These are phyloP conservation scores for Diplodus puntazzo DNA, from an alignment of 2,797 vertebrate genomes.

Conservation along the genomic window DNA sequence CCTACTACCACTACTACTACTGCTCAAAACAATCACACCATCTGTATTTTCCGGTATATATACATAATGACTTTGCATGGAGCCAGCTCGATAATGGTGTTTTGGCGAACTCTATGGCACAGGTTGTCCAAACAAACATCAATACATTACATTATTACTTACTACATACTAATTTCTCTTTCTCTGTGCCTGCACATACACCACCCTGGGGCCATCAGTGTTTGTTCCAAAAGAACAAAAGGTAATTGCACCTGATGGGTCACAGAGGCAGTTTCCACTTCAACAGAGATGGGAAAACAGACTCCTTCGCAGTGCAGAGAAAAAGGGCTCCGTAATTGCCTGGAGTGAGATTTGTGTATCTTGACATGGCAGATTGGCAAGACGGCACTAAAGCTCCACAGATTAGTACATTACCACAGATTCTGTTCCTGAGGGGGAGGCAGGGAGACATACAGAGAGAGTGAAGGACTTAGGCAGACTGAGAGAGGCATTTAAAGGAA, in stretches of 20 bases:
- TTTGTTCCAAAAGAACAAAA: constrained; percentile 57
- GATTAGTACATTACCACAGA: constrained; percentile 80
- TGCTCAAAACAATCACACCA: neutral
- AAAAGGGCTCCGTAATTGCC: constrained; percentile 76
- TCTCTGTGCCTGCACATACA: constrained; percentile 24
- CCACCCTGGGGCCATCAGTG: constrained; percentile 47
- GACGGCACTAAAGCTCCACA: constrained; percentile 71
- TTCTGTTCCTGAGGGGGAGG: constrained; percentile 65
- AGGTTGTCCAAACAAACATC: constrained; percentile 18
- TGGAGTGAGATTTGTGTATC: constrained; percentile 79
- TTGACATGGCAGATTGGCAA: constrained; percentile 82
- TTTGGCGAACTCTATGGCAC: neutral
- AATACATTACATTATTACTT: constrained; percentile 9
- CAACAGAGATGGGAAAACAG: constrained; percentile 54
- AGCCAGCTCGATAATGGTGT: neutral
- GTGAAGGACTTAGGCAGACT: constrained; percentile 62
- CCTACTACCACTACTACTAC: neutral
- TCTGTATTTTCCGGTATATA: neutral
- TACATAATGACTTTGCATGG: neutral
- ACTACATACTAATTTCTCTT: constrained; percentile 27
- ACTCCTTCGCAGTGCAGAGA: constrained; percentile 56
- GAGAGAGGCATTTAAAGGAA: constrained; percentile 58
- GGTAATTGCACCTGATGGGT: constrained; percentile 67
- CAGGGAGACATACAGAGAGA: constrained; percentile 54
- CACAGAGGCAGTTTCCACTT: constrained; percentile 64